phyloP scores from a whole-genome alignment of 2,888 invertebrate genomes.

The Ophioninae sp. region DNA sequence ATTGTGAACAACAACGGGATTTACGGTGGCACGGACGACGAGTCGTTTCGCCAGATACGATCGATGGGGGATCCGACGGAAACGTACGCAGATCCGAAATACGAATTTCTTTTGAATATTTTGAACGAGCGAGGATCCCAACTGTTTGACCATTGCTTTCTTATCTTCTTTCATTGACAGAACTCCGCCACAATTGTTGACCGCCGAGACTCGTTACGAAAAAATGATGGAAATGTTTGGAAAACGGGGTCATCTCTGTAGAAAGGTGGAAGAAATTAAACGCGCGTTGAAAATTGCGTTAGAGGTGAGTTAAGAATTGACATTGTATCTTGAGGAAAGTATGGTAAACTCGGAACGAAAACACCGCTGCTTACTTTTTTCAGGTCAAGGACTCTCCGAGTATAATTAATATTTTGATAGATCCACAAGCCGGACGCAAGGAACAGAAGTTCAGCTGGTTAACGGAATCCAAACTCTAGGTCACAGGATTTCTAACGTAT shows the following conservation, averaged over 20 bases:
- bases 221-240: slow-evolving; percentile 94
- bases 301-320: slow-evolving; percentile 76
- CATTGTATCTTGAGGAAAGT: background rate
- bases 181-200: slow-evolving; percentile 91
- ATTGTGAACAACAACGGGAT: slow-evolving; percentile 98
- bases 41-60: slow-evolving; percentile 88
- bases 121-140: background rate
- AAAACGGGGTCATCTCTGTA: slow-evolving; percentile 90
- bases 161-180: slow-evolving; percentile 81
- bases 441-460: slow-evolving; percentile 95
- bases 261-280: slow-evolving; percentile 89
- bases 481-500: slow-evolving; percentile 12
- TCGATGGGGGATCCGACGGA: slow-evolving; percentile 87
- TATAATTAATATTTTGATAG: slow-evolving; percentile 95
- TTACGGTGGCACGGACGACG: slow-evolving; percentile 91
- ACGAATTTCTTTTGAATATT: background rate
- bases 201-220: slow-evolving; percentile 92
- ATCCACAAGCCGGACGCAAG: slow-evolving; percentile 93
- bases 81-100: slow-evolving; percentile 83
- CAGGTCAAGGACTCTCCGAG: slow-evolving; percentile 88
- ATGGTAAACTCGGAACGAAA: background rate
- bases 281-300: slow-evolving; percentile 87
- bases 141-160: background rate
- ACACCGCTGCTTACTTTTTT: slow-evolving; percentile 39
- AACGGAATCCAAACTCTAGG: slow-evolving; percentile 93